phyloP scores from a whole-genome alignment of 1,140 invertebrate species.

The Berghia stephanieae region DNA sequence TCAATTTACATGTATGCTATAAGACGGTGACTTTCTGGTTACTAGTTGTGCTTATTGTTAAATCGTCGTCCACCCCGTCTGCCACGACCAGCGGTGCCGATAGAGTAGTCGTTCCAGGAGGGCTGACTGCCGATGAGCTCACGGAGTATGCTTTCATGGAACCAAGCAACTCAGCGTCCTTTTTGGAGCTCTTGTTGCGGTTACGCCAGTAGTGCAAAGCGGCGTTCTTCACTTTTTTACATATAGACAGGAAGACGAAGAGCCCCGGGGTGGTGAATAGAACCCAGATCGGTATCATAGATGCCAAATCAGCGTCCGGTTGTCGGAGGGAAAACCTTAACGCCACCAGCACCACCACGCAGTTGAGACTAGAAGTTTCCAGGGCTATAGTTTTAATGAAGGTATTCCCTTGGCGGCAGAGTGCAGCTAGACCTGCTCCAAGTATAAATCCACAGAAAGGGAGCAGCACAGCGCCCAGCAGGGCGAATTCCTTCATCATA shows the following conservation, averaged over 20 bases:
- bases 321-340: slow-evolving; percentile 58
- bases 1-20: slow-evolving; percentile 36
- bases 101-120: slow-evolving; percentile 58
- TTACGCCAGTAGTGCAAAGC: slow-evolving; percentile 47
- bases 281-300: slow-evolving; percentile 58
- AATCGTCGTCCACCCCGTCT: slow-evolving; percentile 54
- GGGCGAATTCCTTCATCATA: slow-evolving; percentile 45
- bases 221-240: slow-evolving; percentile 43
- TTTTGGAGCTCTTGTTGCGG: slow-evolving; percentile 47
- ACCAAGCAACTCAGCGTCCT: slow-evolving; percentile 41
- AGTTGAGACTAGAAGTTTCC: slow-evolving; percentile 60
- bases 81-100: slow-evolving; percentile 60
- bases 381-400: slow-evolving; percentile 57
- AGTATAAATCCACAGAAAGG: slow-evolving; percentile 55
- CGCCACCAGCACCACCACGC: slow-evolving; percentile 55
- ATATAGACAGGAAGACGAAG: slow-evolving; percentile 54
- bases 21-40: slow-evolving; percentile 61
- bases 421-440: slow-evolving; percentile 44
- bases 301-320: slow-evolving; percentile 54
- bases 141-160: slow-evolving; percentile 55
- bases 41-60: slow-evolving; percentile 34
- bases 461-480: slow-evolving; percentile 54
- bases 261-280: slow-evolving; percentile 61
- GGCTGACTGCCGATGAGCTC: slow-evolving; percentile 57
- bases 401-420: slow-evolving; percentile 51